Evolutionary conservation across 35 echinoderm and acorn worm genomes (phyloP).

Genomic region (Apostichopus parvimensis): DNA sequence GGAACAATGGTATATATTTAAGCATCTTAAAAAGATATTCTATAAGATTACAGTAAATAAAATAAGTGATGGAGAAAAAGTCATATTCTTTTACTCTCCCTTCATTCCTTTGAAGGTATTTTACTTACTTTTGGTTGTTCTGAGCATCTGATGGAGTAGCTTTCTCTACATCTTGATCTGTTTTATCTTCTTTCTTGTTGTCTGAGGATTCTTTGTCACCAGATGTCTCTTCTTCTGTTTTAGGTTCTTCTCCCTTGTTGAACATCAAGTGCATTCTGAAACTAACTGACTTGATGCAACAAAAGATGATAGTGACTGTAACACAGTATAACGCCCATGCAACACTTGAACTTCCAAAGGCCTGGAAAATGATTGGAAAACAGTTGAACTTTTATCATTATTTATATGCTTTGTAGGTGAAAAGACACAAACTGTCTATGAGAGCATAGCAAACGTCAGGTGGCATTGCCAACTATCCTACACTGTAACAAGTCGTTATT

Average conservation of each 20-base stretch:
- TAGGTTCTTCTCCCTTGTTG: slow-evolving; percentile 81
- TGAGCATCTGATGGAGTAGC: background rate
- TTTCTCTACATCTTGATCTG: slow-evolving; percentile 58
- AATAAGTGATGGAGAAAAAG: too few species aligned
- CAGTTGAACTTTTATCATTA: too few species aligned
- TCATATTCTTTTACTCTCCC: too few species aligned
- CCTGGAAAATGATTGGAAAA: slow-evolving; percentile 64
- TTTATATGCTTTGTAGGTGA: too few species aligned
- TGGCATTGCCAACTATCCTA: too few species aligned
- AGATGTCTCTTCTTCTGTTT: slow-evolving; percentile 48
- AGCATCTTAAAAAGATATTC: too few species aligned
- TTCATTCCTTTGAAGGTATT: too few species aligned
- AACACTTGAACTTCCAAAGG: slow-evolving; percentile 62
- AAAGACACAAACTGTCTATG: too few species aligned
- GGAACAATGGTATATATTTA: too few species aligned
- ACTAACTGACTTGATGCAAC: slow-evolving; percentile 83
- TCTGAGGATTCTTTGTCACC: slow-evolving; percentile 57
- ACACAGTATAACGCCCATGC: slow-evolving; percentile 91
- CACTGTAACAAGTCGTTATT: too few species aligned
- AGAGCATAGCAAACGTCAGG: too few species aligned
- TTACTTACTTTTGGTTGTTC: slow-evolving; percentile 49
- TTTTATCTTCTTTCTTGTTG: slow-evolving; percentile 69
- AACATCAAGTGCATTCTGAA: slow-evolving; percentile 94
- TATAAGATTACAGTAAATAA: too few species aligned
- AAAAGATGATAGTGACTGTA: slow-evolving; percentile 67